phyloP scores from a whole-genome alignment of 2,888 invertebrate genomes.

The Oxystoma pomonae region DNA sequence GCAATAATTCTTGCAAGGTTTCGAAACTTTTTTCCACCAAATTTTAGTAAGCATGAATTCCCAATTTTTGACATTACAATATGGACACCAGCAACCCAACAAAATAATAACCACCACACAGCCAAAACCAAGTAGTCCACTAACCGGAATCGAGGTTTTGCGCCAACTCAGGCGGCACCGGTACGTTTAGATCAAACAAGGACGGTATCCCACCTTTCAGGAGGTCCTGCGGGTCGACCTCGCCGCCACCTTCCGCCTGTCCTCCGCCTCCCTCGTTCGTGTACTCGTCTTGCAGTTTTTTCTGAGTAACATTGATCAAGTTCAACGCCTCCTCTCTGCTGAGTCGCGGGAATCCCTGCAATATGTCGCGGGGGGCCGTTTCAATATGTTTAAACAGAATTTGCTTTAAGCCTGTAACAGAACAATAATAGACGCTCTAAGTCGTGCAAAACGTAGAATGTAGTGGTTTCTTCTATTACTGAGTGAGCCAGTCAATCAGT shows the following conservation, averaged over 20 bases:
- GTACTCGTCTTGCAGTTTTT: conserved; percentile 48
- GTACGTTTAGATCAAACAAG: conserved; percentile 43
- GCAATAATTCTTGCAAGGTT: no score
- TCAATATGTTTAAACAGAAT: conserved; percentile 70
- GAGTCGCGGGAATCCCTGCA: conserved; percentile 84
- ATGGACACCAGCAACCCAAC: no score
- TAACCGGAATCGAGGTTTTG: conserved; percentile 32
- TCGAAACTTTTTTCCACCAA: no score
- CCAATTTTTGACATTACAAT: no score
- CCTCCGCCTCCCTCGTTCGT: conserved; percentile 29
- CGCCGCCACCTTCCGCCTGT: not conserved
- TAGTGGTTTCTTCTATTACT: no score
- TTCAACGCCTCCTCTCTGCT: conserved; percentile 69
- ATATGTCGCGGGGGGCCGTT: conserved; percentile 85
- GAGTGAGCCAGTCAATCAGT: no score
- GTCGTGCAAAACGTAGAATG: no score
- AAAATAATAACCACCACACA: conserved; percentile 5
- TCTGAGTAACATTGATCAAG: conserved; percentile 51
- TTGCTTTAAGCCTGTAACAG: conserved; percentile 40
- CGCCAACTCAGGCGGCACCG: conserved; percentile 39
- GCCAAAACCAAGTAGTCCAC: conserved; percentile 25
- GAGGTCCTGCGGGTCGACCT: conserved; percentile 2
- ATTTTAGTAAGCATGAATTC: no score
- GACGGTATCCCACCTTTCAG: conserved; percentile 40
- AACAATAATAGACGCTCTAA: no score